phyloP scores from a whole-genome alignment of 2,797 vertebrate species.

The Pipistrellus pygmaeus region DNA sequence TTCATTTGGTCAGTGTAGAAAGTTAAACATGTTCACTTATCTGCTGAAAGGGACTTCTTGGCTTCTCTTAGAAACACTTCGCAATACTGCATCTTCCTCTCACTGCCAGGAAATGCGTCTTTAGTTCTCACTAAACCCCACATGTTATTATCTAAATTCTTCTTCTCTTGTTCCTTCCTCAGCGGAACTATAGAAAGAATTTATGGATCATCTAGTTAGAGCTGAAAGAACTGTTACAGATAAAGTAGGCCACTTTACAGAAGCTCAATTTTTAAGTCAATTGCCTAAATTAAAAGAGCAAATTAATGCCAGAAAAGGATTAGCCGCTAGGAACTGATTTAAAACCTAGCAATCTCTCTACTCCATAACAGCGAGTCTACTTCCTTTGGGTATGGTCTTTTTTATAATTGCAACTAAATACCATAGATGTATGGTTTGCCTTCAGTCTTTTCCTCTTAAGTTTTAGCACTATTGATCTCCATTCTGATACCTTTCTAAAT shows the following conservation, averaged over 20 bases:
- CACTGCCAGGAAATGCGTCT: not conserved
- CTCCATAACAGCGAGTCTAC: not conserved
- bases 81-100: not conserved
- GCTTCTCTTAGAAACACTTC: not conserved
- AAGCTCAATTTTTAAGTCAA: not conserved
- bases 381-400: not conserved
- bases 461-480: not conserved
- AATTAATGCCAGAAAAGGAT: not conserved
- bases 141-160: not conserved
- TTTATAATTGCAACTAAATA: not conserved
- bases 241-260: not conserved
- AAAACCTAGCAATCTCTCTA: not conserved
- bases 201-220: not conserved
- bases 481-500: not conserved
- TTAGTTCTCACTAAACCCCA: not conserved
- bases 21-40: not conserved
- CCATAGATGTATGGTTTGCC: not conserved
- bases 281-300: not conserved
- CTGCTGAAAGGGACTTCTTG: not conserved
- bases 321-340: not conserved
- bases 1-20: not conserved
- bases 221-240: not conserved
- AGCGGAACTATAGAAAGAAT: not conserved
- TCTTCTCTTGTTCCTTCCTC: slow-evolving; percentile 21
- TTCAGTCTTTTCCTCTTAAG: not conserved